A percentile compares a stretch with the other conserved stretches of the same genome.
phyloP scores from a whole-genome alignment of 2,888 invertebrate genomes.

The Opisthograptis luteolata region DNA sequence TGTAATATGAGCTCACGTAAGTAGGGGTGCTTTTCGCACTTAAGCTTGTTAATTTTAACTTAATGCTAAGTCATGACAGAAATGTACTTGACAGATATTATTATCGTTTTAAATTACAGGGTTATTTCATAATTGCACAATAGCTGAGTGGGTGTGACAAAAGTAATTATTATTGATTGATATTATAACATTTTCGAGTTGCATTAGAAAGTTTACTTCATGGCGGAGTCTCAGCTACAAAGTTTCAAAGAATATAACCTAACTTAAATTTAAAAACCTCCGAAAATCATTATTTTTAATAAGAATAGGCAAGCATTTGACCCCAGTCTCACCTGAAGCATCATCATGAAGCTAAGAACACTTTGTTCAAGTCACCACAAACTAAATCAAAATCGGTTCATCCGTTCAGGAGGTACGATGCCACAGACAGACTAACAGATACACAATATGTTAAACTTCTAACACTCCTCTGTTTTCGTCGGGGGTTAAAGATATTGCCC shows the following conservation, averaged over 20 bases:
- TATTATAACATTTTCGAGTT: conserved; percentile 10
- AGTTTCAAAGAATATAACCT: background rate
- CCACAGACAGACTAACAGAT: no score
- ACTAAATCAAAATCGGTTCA: no score
- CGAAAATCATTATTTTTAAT: no score
- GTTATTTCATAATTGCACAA: conserved; percentile 44
- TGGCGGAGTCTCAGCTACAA: conserved; percentile 5
- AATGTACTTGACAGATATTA: conserved; percentile 31
- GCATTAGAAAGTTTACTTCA: conserved; percentile 31
- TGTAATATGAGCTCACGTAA: conserved; percentile 32
- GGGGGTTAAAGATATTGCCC: no score
- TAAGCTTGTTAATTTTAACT: conserved; percentile 41
- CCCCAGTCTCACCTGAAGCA: no score
- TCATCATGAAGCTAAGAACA: no score
- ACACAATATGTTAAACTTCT: no score
- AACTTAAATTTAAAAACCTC: no score
- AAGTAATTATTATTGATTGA: conserved; percentile 26
- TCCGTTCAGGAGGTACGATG: no score
- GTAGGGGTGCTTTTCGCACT: conserved; percentile 54
- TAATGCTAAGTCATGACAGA: conserved; percentile 45
- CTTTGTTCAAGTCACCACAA: no score
- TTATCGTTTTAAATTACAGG: conserved; percentile 50
- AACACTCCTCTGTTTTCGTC: no score
- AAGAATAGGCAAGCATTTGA: no score
- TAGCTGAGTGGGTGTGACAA: conserved; percentile 17